phyloP scores from a whole-genome alignment of 2,113 vertebrate genomes.

The Phyllostomus hastatus region DNA sequence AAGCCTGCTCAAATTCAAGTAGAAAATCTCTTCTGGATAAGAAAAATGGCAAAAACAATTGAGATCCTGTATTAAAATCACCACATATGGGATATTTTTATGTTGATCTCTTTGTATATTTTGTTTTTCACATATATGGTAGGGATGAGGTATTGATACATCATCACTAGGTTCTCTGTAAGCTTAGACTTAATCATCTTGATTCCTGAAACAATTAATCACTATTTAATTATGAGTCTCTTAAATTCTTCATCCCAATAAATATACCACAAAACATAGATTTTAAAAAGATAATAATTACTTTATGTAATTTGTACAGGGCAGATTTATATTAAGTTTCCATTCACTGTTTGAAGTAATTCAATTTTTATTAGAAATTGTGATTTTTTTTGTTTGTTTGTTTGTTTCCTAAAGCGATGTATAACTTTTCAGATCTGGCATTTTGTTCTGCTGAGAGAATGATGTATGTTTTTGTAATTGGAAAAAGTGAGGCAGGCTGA shows the following conservation, averaged over 20 bases:
- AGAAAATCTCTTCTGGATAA: background rate
- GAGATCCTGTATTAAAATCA: background rate
- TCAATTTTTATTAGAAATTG: conserved; percentile 18
- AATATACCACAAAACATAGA: background rate
- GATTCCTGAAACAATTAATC: background rate
- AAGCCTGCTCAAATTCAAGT: background rate
- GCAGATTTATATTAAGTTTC: conserved; percentile 11
- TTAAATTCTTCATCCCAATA: background rate
- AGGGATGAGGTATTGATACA: background rate
- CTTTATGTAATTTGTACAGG: background rate
- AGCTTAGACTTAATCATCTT: background rate
- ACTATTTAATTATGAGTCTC: background rate
- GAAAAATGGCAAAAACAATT: background rate
- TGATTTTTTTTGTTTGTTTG: background rate
- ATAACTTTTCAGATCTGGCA: background rate
- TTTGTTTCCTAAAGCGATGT: background rate
- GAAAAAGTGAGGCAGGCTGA: background rate
- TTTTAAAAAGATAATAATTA: background rate
- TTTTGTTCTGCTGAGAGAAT: conserved; percentile 10
- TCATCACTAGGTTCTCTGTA: background rate
- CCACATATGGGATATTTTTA: background rate
- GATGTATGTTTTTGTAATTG: background rate
- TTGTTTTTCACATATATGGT: background rate
- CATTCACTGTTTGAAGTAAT: background rate
- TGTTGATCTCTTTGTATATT: background rate